Percentiles rank a stretch among this genome's conserved stretches.
These are phyloP conservation scores for Basileuterus tristriatus DNA, from an alignment of 2,797 vertebrate species.

Conservation along the genomic window DNA sequence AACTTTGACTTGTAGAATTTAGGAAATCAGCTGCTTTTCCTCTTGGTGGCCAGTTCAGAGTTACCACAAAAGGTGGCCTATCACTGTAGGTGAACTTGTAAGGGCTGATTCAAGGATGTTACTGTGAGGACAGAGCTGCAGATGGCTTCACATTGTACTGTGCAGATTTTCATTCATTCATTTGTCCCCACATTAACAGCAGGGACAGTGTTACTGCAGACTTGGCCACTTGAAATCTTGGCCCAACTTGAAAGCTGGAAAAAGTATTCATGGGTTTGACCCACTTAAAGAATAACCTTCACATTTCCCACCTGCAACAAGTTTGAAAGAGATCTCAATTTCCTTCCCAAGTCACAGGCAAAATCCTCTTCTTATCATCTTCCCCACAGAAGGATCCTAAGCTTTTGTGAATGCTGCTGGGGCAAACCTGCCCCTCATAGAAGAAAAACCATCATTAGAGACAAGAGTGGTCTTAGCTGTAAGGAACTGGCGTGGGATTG, in stretches of 20 bases:
- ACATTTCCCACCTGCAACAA: background rate
- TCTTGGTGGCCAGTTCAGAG: background rate
- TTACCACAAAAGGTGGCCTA: background rate
- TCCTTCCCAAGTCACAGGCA: background rate
- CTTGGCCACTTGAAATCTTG: background rate
- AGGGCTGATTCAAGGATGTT: background rate
- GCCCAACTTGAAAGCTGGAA: fast-evolving
- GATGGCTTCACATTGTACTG: background rate
- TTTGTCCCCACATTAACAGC: background rate
- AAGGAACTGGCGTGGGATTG: background rate
- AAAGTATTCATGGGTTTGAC: background rate
- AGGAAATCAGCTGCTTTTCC: background rate
- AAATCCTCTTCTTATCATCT: background rate
- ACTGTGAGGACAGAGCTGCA: background rate
- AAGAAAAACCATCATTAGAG: background rate
- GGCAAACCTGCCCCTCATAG: background rate
- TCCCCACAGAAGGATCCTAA: background rate
- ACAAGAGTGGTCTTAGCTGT: background rate
- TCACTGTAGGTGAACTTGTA: background rate
- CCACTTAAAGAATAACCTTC: background rate
- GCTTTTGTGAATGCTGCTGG: background rate
- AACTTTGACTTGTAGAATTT: background rate
- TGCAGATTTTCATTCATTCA: background rate
- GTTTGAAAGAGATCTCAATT: background rate
- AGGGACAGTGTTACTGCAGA: background rate